A percentile compares a stretch with the other conserved stretches of the same genome.
These are phyloP conservation scores for Choreutis nemorana DNA, from an alignment of 2,888 invertebrate genomes.

Conservation along the genomic window DNA sequence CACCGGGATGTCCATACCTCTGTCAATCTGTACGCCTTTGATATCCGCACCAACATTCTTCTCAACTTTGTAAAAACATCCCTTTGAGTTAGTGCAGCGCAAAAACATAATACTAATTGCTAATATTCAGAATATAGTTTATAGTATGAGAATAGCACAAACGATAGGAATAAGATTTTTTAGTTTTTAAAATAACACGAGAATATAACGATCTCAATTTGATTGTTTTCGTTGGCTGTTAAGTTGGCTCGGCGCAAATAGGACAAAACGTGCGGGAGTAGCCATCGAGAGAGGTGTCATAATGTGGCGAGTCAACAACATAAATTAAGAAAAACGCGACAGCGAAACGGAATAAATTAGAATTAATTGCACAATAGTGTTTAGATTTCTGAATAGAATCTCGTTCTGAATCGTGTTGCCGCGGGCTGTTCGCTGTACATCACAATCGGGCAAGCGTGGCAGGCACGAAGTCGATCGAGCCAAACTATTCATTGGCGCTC, in stretches of 20 bases:
- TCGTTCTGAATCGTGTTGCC: constrained; percentile 43
- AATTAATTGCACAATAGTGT: constrained; percentile 43
- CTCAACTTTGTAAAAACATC: background rate
- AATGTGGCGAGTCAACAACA: constrained; percentile 28
- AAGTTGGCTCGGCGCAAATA: constrained; percentile 5
- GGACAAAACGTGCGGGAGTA: constrained; percentile 37
- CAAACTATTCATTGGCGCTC: constrained; percentile 66
- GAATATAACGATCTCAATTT: background rate
- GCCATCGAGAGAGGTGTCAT: constrained; percentile 35
- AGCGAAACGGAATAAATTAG: constrained; percentile 37
- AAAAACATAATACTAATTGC: background rate
- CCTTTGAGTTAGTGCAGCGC: background rate
- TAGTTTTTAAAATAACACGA: too few relatives aligned
- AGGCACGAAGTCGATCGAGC: constrained; percentile 59
- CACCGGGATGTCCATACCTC: constrained; percentile 32
- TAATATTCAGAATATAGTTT: too few relatives aligned
- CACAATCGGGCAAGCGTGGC: constrained; percentile 65
- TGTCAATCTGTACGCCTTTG: constrained; percentile 31
- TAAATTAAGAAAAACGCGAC: constrained; percentile 48
- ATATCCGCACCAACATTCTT: constrained; percentile 14
- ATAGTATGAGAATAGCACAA: constrained; percentile 1
- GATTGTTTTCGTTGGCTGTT: background rate
- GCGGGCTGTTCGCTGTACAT: constrained; percentile 56
- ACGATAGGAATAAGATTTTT: background rate
- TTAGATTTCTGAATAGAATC: constrained; percentile 47